Evolutionary conservation across 2,113 vertebrate species (phyloP), one percentile per base, ranked within the genome.

Genomic region (Oncorhynchus mykiss): DNA sequence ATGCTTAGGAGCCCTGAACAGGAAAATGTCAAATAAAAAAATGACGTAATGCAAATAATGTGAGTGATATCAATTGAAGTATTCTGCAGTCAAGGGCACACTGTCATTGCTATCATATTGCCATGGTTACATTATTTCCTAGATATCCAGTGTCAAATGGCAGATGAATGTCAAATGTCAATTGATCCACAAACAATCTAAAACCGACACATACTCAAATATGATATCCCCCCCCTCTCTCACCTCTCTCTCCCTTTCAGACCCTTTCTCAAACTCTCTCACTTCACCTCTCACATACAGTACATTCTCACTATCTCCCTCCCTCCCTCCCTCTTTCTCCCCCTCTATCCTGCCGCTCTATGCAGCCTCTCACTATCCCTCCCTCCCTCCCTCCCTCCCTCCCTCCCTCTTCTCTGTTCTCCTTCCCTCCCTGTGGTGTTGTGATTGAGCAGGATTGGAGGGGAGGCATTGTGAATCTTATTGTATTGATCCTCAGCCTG

Each of bases 401-500:
- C 75, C 79, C 57, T 65, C 54, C 68, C 62, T 74, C 68, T 72
- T 60, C 80, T 54, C 49, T 8, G 13, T 18, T 20, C 24, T 64
- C 75, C 20, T 2, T 79, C 75, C 78, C 57, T 66, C 45, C 68
- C 64, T 13, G 62, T 9, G 82, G 90, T 86, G 88, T 84, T 88
- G 18, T 85, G 87, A 90, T 90, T 90, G 91, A 91, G 86, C 89
- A 76, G 85, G 82, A 88, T 88, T 82, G 85, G 86, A 89, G 89
- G 89, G 51, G 16, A 54, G 51, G 14, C 12, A 54, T 54, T 89
- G 90, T 88, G 90, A 86, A 91, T 89, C 88, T 87, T 82, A 87
- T 86, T 85, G 78, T 84, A 91, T 92, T 87, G 90, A 91, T 91
- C 90, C 2, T 79, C 87, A 85, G 81, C 87, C 88, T 89, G 89